Conservation (phyloP, 2,113 vertebrate genomes). For the Tretioscincus oriximinensis region DNA sequence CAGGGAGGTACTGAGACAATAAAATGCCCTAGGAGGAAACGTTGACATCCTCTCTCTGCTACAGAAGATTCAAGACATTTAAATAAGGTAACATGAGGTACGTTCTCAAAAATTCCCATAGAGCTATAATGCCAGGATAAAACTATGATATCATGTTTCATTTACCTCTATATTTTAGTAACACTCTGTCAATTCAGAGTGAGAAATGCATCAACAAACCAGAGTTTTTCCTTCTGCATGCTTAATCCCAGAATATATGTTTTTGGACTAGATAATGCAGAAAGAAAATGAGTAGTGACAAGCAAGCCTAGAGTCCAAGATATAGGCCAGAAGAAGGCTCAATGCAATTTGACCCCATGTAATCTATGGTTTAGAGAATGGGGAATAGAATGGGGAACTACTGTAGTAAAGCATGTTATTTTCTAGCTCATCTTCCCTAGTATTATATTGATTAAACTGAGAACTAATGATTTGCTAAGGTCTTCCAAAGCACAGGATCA, state of each 20-base stretch:
- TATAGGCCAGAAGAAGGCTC: too few species aligned
- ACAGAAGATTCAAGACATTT: constrained; percentile 31
- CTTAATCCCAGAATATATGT: too few species aligned
- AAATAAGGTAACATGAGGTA: background rate
- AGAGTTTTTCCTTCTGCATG: too few species aligned
- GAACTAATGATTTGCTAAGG: too few species aligned
- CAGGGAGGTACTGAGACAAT: constrained; percentile 44
- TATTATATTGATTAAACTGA: constrained; percentile 1
- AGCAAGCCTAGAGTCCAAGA: too few species aligned
- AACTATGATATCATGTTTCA: constrained; percentile 7
- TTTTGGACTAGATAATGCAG: too few species aligned
- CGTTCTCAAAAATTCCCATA: constrained; percentile 58
- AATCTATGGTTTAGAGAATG: background rate
- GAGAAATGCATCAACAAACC: too few species aligned
- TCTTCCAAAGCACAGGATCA: too few species aligned
- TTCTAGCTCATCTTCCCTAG: background rate
- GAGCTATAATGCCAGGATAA: constrained; percentile 2
- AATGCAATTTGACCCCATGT: background rate
- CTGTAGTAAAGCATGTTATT: constrained; percentile 15
- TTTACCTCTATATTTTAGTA: too few species aligned
- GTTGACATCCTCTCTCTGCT: constrained; percentile 67
- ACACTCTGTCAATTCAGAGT: too few species aligned
- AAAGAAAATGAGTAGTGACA: too few species aligned
- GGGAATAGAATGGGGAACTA: background rate
- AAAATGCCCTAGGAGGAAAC: constrained; percentile 65